These are phyloP conservation scores for Timema podura DNA, from an alignment of 2,888 invertebrate genomes.

Conservation along the genomic window DNA sequence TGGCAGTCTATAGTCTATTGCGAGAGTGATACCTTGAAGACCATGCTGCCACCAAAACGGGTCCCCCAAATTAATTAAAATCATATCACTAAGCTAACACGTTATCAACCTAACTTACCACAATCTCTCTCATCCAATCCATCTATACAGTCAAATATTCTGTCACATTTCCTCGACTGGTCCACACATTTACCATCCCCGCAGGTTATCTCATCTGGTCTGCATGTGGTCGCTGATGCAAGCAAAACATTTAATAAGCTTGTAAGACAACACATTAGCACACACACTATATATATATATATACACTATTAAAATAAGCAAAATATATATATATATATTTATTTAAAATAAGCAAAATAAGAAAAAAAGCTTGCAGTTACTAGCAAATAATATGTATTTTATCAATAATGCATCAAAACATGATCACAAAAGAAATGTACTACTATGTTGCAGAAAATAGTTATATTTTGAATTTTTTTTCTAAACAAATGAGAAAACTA, in stretches of 20 bases:
- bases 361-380: too few relatives aligned
- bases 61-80: too few relatives aligned
- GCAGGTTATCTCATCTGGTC: slow-evolving; percentile 51
- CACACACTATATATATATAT: neutral
- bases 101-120: slow-evolving; percentile 40
- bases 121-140: slow-evolving; percentile 58
- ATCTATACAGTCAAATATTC: slow-evolving; percentile 53
- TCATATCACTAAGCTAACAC: too few relatives aligned
- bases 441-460: too few relatives aligned
- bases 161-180: slow-evolving; percentile 49
- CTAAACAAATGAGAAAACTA: too few relatives aligned
- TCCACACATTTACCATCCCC: slow-evolving; percentile 52
- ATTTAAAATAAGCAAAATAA: slow-evolving; percentile 15
- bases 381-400: too few relatives aligned
- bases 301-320: slow-evolving; percentile 11
- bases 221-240: slow-evolving; percentile 38
- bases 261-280: slow-evolving; percentile 2
- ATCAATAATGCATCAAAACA: too few relatives aligned
- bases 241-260: slow-evolving; percentile 5
- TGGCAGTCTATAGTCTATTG: too few relatives aligned
- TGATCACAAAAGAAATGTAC: too few relatives aligned
- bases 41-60: too few relatives aligned
- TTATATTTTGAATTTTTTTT: too few relatives aligned
- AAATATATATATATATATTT: neutral
- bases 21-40: too few relatives aligned